These are phyloP conservation scores for Selene dorsalis DNA, from an alignment of 2,797 vertebrate species.

Conservation along the genomic window DNA sequence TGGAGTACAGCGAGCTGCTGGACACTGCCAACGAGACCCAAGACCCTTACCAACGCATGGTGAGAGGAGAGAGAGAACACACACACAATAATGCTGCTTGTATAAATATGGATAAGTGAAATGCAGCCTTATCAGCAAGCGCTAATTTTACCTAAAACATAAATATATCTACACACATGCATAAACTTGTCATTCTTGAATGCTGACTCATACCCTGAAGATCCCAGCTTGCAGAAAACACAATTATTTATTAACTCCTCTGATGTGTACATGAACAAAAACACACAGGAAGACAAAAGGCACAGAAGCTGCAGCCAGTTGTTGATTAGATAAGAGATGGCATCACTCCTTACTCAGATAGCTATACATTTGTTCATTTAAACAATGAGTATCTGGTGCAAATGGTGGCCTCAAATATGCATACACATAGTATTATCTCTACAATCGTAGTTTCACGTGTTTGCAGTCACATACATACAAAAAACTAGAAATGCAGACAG, in stretches of 20 bases:
- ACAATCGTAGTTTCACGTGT: not conserved
- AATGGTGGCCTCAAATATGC: not conserved
- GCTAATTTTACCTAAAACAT: not conserved
- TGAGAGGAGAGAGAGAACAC: constrained; percentile 67
- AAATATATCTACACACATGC: not conserved
- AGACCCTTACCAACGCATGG: constrained; percentile 91
- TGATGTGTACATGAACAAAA: not conserved
- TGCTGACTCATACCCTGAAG: not conserved
- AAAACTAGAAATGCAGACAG: no score
- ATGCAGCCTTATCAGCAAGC: not conserved
- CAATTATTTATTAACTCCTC: not conserved
- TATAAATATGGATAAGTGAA: not conserved
- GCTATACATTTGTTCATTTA: not conserved
- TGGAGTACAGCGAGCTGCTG: constrained; percentile 95
- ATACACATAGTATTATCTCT: not conserved
- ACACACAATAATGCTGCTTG: not conserved
- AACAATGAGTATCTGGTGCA: not conserved
- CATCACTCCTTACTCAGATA: not conserved
- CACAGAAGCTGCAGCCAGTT: not conserved
- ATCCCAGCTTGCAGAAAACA: not conserved
- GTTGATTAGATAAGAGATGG: not conserved
- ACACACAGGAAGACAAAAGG: not conserved
- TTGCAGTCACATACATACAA: not conserved
- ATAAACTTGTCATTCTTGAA: not conserved
- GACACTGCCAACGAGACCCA: constrained; percentile 87